These are phyloP conservation scores for Burhinus oedicnemus DNA, from an alignment of 2,113 vertebrate species.

Conservation along the genomic window DNA sequence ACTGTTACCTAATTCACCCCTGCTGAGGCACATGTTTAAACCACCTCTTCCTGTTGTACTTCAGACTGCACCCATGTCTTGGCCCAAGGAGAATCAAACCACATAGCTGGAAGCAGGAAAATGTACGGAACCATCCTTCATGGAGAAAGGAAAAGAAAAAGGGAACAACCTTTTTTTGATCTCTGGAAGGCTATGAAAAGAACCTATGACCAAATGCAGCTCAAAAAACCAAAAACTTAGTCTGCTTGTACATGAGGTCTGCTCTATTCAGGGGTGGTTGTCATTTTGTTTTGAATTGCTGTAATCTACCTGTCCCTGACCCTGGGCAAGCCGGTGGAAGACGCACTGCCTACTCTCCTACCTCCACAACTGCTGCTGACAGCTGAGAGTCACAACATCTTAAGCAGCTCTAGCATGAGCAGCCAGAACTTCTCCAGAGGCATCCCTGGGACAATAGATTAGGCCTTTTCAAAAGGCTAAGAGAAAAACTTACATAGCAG, in stretches of 20 bases:
- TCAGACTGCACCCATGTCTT: background rate
- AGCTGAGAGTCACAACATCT: background rate
- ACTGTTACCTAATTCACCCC: background rate
- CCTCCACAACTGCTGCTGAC: background rate
- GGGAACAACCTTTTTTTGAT: background rate
- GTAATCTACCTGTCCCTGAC: background rate
- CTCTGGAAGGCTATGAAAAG: background rate
- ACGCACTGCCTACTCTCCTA: background rate
- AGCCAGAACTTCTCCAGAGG: background rate
- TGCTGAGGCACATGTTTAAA: background rate
- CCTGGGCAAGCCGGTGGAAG: background rate
- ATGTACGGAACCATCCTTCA: background rate
- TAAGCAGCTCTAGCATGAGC: background rate
- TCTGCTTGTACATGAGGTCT: background rate
- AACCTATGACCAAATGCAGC: background rate
- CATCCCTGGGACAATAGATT: background rate
- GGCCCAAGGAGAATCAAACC: background rate
- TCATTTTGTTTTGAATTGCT: background rate
- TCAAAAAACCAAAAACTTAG: background rate
- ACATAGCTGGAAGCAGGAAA: background rate
- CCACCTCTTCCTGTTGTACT: background rate
- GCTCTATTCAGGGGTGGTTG: background rate
- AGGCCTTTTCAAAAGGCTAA: background rate
- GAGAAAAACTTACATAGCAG: background rate
- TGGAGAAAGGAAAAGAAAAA: background rate